phyloP scores from a whole-genome alignment of 1,140 invertebrate genomes.

The Nixonia krombeini region DNA sequence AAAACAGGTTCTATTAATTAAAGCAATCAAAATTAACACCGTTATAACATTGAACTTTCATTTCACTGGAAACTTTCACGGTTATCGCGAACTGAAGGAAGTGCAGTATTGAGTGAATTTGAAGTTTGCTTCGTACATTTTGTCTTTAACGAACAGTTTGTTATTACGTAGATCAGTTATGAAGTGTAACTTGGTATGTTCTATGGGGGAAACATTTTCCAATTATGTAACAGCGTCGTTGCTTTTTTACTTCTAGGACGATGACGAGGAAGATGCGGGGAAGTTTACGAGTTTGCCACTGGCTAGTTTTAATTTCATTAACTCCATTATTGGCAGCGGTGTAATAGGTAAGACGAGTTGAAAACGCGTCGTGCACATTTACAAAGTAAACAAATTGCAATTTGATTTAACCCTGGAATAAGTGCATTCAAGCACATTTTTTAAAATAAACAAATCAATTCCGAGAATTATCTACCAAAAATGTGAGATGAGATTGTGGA shows the following conservation, averaged over 20 bases:
- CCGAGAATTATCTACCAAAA: too few relatives aligned
- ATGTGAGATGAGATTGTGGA: too few relatives aligned
- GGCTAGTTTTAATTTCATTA: conserved; percentile 93
- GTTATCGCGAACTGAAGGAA: too few relatives aligned
- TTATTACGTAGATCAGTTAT: conserved; percentile 7
- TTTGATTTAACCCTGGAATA: too few relatives aligned
- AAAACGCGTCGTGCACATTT: too few relatives aligned
- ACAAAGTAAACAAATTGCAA: too few relatives aligned
- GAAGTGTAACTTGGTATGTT: conserved; percentile 22
- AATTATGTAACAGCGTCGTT: conserved; percentile 22
- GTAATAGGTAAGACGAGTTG: conserved; percentile 80
- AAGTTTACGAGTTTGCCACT: conserved; percentile 78
- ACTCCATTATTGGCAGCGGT: conserved; percentile 92
- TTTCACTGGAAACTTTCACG: too few relatives aligned
- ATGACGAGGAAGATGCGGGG: conserved; percentile 71
- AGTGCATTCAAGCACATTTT: background rate
- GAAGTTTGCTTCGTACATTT: background rate
- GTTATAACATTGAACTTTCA: too few relatives aligned
- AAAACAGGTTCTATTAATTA: too few relatives aligned
- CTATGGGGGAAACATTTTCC: conserved; percentile 21
- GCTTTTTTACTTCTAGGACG: conserved; percentile 58
- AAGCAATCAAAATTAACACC: too few relatives aligned
- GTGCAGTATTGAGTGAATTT: background rate
- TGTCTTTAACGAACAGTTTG: conserved; percentile 1
- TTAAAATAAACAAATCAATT: too few relatives aligned